Conservation (phyloP, 2,888 invertebrate species). For the Dicycla oo region DNA sequence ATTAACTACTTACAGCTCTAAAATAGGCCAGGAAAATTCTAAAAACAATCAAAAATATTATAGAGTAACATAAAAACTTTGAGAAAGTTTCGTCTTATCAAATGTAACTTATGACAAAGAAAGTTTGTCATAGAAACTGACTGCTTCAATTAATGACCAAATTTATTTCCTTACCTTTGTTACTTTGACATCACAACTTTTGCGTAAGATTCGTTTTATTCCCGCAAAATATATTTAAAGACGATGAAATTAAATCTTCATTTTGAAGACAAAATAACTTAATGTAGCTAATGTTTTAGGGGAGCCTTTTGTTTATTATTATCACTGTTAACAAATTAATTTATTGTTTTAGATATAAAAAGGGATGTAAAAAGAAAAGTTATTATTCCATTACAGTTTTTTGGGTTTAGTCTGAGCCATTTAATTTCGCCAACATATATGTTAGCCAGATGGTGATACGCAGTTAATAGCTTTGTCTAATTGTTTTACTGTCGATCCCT, state of each 20-base stretch:
- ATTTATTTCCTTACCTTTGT: slow-evolving; percentile 53
- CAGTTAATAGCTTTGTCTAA: slow-evolving; percentile 33
- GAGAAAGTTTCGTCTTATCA: slow-evolving; percentile 4
- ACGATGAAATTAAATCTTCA: slow-evolving; percentile 43
- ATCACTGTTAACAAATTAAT: slow-evolving; percentile 33
- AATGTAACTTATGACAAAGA: slow-evolving; percentile 14
- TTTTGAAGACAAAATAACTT: slow-evolving; percentile 38
- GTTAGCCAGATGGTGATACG: slow-evolving; percentile 22
- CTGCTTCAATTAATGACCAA: slow-evolving; percentile 36
- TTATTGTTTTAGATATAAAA: slow-evolving; percentile 15
- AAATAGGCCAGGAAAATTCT: background rate
- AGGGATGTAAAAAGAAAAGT: background rate
- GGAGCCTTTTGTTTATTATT: slow-evolving; percentile 20
- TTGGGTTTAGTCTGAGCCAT: slow-evolving; percentile 4
- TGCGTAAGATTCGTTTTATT: slow-evolving; percentile 19
- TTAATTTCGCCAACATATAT: slow-evolving; percentile 15
- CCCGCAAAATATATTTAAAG: slow-evolving; percentile 28
- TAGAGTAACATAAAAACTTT: background rate
- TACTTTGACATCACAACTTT: slow-evolving; percentile 23
- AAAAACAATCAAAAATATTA: slow-evolving; percentile 4
- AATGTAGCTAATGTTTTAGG: slow-evolving; percentile 29
- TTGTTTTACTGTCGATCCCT: slow-evolving; percentile 42
- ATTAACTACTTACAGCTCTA: background rate
- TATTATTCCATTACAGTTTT: slow-evolving; percentile 22
- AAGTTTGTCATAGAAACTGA: slow-evolving; percentile 15